Conservation (phyloP, 2,113 vertebrate genomes). For the human region DNA sequence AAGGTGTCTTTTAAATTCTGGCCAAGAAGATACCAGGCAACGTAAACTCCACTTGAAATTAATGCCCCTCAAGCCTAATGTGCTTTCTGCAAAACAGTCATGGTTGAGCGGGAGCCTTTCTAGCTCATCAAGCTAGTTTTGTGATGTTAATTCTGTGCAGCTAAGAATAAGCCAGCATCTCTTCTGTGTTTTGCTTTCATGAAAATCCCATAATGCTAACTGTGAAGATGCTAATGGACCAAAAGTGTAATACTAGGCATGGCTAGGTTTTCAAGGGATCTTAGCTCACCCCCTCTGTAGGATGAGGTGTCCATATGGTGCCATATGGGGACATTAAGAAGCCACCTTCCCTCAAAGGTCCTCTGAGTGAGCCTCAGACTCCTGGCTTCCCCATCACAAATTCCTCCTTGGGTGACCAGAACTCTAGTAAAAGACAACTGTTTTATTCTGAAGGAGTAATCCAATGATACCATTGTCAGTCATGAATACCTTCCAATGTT, state of each 20-base stretch:
- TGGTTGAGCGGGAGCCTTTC: not conserved
- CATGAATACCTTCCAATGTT: not conserved
- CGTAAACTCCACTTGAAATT: not conserved
- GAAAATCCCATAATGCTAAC: not conserved
- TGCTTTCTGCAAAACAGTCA: not conserved
- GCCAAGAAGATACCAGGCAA: not conserved
- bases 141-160: not conserved
- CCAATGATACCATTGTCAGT: not conserved
- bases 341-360: not conserved
- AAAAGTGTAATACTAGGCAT: not conserved
- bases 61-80: not conserved
- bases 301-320: not conserved
- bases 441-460: not conserved
- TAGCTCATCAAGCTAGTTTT: slow-evolving; percentile 2
- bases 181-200: not conserved
- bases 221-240: not conserved
- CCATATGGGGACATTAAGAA: not conserved
- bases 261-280: not conserved
- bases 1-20: not conserved
- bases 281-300: not conserved
- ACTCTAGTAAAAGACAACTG: not conserved
- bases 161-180: not conserved
- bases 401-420: not conserved
- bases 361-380: not conserved
- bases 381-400: not conserved